These are phyloP conservation scores for Tyrophagus putrescentiae DNA, from an alignment of 1,140 invertebrate species.

Conservation along the genomic window DNA sequence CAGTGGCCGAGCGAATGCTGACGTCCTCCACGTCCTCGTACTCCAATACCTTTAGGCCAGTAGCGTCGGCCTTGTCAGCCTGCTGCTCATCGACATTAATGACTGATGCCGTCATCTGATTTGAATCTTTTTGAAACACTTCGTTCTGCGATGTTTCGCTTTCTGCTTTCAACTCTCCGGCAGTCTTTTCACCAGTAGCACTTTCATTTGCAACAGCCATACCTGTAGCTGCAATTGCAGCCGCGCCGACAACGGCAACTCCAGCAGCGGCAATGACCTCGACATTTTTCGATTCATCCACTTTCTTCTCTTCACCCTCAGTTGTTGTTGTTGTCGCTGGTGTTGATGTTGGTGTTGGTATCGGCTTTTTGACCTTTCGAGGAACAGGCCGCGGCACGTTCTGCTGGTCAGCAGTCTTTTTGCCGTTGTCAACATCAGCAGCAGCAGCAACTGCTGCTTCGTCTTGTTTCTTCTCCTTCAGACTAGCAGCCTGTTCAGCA, in stretches of 20 bases:
- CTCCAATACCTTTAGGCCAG: too few species aligned
- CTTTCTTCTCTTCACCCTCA: not conserved
- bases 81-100: not conserved
- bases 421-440: not conserved
- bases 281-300: not conserved
- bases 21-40: too few species aligned
- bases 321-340: not conserved
- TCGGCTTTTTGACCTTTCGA: not conserved
- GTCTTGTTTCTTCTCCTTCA: too few species aligned
- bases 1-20: conserved; percentile 30
- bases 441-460: not conserved
- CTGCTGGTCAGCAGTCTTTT: not conserved
- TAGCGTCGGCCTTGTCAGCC: too few species aligned
- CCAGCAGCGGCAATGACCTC: not conserved
- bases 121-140: not conserved
- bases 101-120: not conserved
- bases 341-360: conserved; percentile 2
- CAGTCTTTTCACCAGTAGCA: not conserved
- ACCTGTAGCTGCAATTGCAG: not conserved
- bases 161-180: too few species aligned
- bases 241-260: not conserved
- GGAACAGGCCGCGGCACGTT: not conserved
- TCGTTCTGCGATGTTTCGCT: not conserved
- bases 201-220: not conserved
- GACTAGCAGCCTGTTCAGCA: not conserved